phyloP scores from a whole-genome alignment of 2,888 invertebrate species.

The Dioctria rufipes region DNA sequence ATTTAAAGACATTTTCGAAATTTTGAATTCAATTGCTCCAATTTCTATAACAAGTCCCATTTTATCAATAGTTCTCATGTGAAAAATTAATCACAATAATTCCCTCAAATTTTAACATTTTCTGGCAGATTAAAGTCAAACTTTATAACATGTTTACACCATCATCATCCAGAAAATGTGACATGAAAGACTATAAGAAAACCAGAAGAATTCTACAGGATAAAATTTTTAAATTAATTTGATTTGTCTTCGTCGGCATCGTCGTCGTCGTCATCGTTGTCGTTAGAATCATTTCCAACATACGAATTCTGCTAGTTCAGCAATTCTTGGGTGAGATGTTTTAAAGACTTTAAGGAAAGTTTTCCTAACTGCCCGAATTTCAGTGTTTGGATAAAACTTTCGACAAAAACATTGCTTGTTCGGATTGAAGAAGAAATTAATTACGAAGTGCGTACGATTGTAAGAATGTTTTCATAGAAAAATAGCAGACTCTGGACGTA shows the following conservation, averaged over 20 bases:
- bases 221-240: conserved; percentile 1
- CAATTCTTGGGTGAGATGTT: neutral
- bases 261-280: no score
- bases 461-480: no score
- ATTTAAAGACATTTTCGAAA: no score
- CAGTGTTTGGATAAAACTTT: neutral
- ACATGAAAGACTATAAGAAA: neutral
- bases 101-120: neutral
- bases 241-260: neutral
- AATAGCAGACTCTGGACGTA: no score
- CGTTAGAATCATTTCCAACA: neutral
- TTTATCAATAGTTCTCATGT: no score
- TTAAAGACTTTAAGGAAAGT: neutral
- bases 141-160: neutral
- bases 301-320: neutral
- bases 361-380: neutral
- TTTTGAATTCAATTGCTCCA: no score
- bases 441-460: neutral
- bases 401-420: neutral
- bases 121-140: neutral
- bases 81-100: neutral
- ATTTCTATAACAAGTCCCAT: no score
- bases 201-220: neutral
- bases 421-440: neutral
- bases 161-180: neutral